phyloP scores from a whole-genome alignment of 2,113 vertebrate species.

The Psittacus erithacus region DNA sequence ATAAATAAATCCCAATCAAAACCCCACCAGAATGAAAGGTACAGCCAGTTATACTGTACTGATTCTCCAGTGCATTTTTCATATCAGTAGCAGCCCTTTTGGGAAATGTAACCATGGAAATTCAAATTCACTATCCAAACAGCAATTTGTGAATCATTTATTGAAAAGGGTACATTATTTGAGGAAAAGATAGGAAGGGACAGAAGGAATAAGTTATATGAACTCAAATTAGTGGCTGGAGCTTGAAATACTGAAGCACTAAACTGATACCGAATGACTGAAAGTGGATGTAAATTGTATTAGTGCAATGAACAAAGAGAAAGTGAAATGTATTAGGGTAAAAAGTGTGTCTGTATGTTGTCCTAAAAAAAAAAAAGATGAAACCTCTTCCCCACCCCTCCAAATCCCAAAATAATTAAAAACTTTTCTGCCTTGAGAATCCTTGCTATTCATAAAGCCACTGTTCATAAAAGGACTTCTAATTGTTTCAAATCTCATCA shows the following conservation, averaged over 20 bases:
- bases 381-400: background rate
- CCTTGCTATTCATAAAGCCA: background rate
- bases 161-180: conserved; percentile 34
- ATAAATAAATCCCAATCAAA: background rate
- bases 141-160: conserved; percentile 17
- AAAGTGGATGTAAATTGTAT: conserved; percentile 51
- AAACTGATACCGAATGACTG: conserved; percentile 35
- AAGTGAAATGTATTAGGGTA: background rate
- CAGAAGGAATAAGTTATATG: background rate
- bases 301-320: conserved; percentile 41
- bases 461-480: conserved; percentile 23
- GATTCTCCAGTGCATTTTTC: background rate
- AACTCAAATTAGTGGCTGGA: conserved; percentile 32
- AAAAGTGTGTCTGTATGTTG: background rate
- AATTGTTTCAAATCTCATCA: conserved; percentile 49
- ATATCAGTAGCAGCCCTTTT: background rate
- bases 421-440: conserved; percentile 7
- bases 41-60: background rate
- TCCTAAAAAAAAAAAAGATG: background rate
- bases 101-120: conserved; percentile 1
- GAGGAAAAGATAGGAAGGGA: background rate
- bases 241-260: background rate
- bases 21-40: background rate
- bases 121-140: conserved; percentile 1
- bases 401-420: background rate